These are phyloP conservation scores for Amblyteles armatorius DNA, from an alignment of 2,888 invertebrate species.

Conservation along the genomic window DNA sequence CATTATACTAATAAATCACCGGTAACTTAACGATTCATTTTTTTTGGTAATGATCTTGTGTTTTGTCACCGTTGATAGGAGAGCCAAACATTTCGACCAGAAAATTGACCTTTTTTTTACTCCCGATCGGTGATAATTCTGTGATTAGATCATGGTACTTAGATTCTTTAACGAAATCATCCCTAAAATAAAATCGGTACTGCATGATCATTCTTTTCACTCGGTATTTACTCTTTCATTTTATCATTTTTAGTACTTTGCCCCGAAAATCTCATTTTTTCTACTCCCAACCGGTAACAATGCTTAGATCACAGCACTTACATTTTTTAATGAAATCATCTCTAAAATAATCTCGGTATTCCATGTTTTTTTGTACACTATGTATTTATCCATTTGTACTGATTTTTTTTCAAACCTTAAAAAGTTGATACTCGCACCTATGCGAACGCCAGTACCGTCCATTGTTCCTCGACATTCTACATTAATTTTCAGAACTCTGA, in stretches of 20 bases:
- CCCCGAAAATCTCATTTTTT: too few species aligned
- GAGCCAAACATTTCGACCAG: background rate
- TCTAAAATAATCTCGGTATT: too few species aligned
- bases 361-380: too few species aligned
- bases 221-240: too few species aligned
- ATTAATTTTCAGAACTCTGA: background rate
- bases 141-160: background rate
- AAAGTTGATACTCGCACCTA: too few species aligned
- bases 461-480: background rate
- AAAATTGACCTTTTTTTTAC: background rate
- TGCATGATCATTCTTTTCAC: background rate
- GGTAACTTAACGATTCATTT: background rate
- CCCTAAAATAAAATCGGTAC: background rate
- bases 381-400: too few species aligned
- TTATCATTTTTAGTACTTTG: background rate
- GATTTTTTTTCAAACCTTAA: too few species aligned
- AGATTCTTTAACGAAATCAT: background rate
- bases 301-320: too few species aligned
- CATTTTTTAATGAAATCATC: too few species aligned
- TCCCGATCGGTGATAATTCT: background rate
- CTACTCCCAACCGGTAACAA: too few species aligned
- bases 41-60: background rate
- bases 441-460: too few species aligned
- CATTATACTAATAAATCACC: background rate
- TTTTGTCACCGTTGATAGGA: background rate